phyloP scores from a whole-genome alignment of 2,797 vertebrate genomes.

The Enteromius fasciolatus region DNA sequence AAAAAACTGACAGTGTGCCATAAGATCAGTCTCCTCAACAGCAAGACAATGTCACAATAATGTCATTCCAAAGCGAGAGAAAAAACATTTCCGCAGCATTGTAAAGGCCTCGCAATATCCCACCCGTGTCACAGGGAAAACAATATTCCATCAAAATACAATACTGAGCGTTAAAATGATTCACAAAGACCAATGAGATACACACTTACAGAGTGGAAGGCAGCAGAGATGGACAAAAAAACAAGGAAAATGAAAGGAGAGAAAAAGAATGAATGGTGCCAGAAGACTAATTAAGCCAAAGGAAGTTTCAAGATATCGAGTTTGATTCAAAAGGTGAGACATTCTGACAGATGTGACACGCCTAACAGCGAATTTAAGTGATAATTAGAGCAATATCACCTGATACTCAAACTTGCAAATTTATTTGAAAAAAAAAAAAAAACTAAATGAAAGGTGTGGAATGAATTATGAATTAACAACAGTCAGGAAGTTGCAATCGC shows the following conservation, averaged over 20 bases:
- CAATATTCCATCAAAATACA: conserved; percentile 52
- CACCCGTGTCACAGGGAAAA: conserved; percentile 46
- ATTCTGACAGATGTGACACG: neutral
- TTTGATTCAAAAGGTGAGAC: conserved; percentile 36
- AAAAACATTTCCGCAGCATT: conserved; percentile 44
- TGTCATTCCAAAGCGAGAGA: conserved; percentile 46
- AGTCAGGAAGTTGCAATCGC: neutral
- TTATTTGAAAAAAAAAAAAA: neutral
- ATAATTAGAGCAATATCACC: neutral
- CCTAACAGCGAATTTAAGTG: neutral
- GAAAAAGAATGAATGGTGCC: conserved; percentile 5
- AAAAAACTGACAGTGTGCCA: conserved; percentile 25
- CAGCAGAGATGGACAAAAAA: neutral
- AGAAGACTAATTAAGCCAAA: conserved; percentile 25
- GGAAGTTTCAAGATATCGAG: conserved; percentile 1
- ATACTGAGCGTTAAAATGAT: conserved; percentile 46
- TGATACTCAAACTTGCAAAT: conserved; percentile 16
- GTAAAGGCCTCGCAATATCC: conserved; percentile 49
- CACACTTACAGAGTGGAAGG: conserved; percentile 8
- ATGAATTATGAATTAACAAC: conserved; percentile 29
- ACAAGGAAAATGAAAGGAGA: too few species aligned
- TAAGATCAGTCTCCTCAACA: conserved; percentile 39
- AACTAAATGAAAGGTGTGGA: neutral
- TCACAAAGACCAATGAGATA: conserved; percentile 25
- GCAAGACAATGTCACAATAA: conserved; percentile 52